Percentiles rank a stretch among this genome's conserved stretches.
Conservation (phyloP, 2,888 invertebrate species). For the Lepidonotus clava region DNA sequence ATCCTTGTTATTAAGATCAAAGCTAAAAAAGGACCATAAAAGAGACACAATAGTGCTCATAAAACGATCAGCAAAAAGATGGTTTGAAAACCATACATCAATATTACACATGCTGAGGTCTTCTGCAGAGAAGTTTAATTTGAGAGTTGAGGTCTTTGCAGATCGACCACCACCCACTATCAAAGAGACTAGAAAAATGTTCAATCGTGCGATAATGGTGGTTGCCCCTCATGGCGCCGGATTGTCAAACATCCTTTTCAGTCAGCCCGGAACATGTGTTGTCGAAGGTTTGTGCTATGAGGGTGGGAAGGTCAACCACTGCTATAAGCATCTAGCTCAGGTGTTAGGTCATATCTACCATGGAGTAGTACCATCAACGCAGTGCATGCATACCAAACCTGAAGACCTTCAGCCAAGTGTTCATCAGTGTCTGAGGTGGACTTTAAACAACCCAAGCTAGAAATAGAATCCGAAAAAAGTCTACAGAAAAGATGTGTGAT, state of each 20-base stretch:
- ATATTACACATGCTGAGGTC: constrained; percentile 6
- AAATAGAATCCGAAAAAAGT: too few relatives aligned
- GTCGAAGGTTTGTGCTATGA: constrained; percentile 55
- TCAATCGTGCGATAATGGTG: constrained; percentile 39
- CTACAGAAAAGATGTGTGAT: too few relatives aligned
- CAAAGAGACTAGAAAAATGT: constrained; percentile 22
- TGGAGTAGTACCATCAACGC: constrained; percentile 23
- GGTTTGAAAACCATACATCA: constrained; percentile 48
- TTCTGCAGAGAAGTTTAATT: neutral
- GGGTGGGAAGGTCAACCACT: neutral
- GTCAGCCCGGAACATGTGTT: constrained; percentile 56
- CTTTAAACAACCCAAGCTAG: too few relatives aligned
- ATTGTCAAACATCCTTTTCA: constrained; percentile 53
- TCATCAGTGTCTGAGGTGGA: neutral
- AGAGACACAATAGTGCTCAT: constrained; percentile 57
- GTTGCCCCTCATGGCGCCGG: constrained; percentile 58
- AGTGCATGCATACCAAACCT: neutral
- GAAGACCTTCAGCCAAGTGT: neutral
- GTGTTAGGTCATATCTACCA: constrained; percentile 47
- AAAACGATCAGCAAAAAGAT: constrained; percentile 53
- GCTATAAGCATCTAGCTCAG: constrained; percentile 52
- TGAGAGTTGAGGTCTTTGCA: constrained; percentile 51
- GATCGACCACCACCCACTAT: constrained; percentile 57
- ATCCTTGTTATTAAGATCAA: neutral
- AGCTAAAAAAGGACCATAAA: neutral